A percentile compares a stretch with the other conserved stretches of the same genome.
Conservation (phyloP, 2,113 vertebrate genomes). For the Apeltes quadracus region DNA sequence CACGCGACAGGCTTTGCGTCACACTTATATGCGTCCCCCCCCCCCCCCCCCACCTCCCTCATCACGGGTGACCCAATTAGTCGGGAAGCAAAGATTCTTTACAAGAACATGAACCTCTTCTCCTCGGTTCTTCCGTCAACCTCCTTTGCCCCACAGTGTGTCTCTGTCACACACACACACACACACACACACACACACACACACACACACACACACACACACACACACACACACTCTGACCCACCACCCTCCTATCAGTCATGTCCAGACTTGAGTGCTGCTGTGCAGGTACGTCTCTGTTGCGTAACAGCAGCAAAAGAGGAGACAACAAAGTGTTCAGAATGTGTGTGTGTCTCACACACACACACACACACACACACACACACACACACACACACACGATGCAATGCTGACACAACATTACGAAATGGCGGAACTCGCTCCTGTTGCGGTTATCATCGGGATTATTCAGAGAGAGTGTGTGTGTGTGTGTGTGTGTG, state of each 20-base stretch:
- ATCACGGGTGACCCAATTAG: constrained; percentile 72
- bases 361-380: constrained; percentile 7
- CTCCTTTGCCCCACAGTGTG: background rate
- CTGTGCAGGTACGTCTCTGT: constrained; percentile 74
- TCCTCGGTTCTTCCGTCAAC: background rate
- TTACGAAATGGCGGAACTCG: constrained; percentile 79
- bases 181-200: constrained; percentile 20
- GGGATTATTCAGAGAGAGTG: constrained; percentile 37
- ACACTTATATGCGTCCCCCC: constrained; percentile 53
- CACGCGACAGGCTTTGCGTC: constrained; percentile 42
- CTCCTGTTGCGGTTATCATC: constrained; percentile 56
- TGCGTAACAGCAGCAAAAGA: constrained; percentile 59
- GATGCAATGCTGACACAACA: constrained; percentile 64
- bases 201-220: constrained; percentile 6
- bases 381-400: constrained; percentile 12
- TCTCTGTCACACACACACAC: background rate
- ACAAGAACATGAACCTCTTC: constrained; percentile 11
- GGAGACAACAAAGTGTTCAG: constrained; percentile 11
- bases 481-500: constrained; percentile 4
- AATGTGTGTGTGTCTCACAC: constrained; percentile 1
- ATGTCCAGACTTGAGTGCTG: constrained; percentile 69
- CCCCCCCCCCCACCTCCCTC: constrained; percentile 18
- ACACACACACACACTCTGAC: constrained; percentile 8
- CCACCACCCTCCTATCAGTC: constrained; percentile 15
- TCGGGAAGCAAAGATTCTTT: constrained; percentile 24